Evolutionary conservation across 1,140 invertebrate genomes (phyloP).

Genomic region (Drosophila baimaii): DNA sequence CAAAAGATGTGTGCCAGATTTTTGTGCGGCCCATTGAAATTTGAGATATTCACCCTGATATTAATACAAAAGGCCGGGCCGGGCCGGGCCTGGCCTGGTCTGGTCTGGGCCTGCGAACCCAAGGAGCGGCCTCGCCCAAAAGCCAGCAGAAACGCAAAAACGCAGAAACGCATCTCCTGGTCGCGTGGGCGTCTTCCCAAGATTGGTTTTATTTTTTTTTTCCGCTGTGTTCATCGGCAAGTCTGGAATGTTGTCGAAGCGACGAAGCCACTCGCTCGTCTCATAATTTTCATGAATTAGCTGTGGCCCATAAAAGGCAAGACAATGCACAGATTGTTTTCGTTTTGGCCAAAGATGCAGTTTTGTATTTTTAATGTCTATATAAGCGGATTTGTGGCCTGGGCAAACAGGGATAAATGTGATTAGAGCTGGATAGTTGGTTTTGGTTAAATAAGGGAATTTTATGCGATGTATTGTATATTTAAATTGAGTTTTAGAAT

Average conservation of each 20-base stretch:
- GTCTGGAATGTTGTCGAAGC: slow-evolving; percentile 58
- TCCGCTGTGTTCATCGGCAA: slow-evolving; percentile 29
- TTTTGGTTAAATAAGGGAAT: neutral
- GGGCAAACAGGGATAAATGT: slow-evolving; percentile 1
- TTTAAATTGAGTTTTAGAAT: neutral
- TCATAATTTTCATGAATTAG: slow-evolving; percentile 70
- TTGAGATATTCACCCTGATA: slow-evolving; percentile 81
- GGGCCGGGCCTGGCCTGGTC: slow-evolving; percentile 32
- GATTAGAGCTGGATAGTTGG: neutral
- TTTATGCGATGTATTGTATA: too few relatives aligned
- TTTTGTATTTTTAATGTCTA: slow-evolving; percentile 27
- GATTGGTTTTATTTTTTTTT: slow-evolving; percentile 48
- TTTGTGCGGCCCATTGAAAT: slow-evolving; percentile 68
- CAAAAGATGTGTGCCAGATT: slow-evolving; percentile 72
- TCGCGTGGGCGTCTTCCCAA: slow-evolving; percentile 73
- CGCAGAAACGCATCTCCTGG: slow-evolving; percentile 58
- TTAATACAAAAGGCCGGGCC: slow-evolving; percentile 72
- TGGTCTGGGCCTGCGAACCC: slow-evolving; percentile 21
- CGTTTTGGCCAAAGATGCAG: slow-evolving; percentile 19
- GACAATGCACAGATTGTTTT: slow-evolving; percentile 19
- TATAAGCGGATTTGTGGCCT: neutral
- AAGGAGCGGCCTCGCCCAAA: slow-evolving; percentile 55
- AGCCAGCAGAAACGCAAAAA: slow-evolving; percentile 37
- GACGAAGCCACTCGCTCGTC: slow-evolving; percentile 5
- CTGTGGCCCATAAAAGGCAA: slow-evolving; percentile 29